Evolutionary conservation across 2,797 vertebrate genomes (phyloP), one percentile per base, ranked within the genome.

Genomic region (Sebastolobus altivelis): DNA sequence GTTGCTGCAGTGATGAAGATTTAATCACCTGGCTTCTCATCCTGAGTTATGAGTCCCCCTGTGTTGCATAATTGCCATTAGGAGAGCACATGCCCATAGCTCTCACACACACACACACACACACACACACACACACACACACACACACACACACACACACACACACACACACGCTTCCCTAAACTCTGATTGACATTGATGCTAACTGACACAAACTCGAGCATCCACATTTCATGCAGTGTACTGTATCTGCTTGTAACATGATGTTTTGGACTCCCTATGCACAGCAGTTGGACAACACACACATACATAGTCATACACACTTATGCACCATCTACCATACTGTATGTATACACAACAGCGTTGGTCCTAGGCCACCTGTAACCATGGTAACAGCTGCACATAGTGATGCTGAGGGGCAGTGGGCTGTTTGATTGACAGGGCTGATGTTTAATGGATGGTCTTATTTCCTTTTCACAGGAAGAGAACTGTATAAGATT

Each of bases 11-110:
- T 94, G 92, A 95, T 95, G 92, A 93, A 93, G 90, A 94, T 94
- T 93, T 95, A 95, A 94, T 95, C 94, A 94, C 90, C 89, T 76
- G 67, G 80, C 85, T 83, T 89, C 88, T 89, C 81, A 29, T 67
- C 77, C 60, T 91, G 92, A 93, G 87, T 95, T 94, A 95, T 94
- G 91, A 91, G 89, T 83, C 74, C 71, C 80, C 2, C 2, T 46
- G 49, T 71, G 85, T 74, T 77, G 37, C 29, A 71, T 88, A 76
- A 86, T 75, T 54, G 22, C 65, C 73, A 71, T 77, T 66, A 75
- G 71, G 31, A 70, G 68, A 31, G 65, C 67, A 78, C 22, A 77
- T 18, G 27, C 38, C 13, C 54, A 67, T 27, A 59, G 37, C 52
- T 18, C 29, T 20, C 71, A 33, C 61, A 61, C 66, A 66, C 67